phyloP scores from a whole-genome alignment of 2,113 vertebrate genomes.

The Xiphophorus maculatus region DNA sequence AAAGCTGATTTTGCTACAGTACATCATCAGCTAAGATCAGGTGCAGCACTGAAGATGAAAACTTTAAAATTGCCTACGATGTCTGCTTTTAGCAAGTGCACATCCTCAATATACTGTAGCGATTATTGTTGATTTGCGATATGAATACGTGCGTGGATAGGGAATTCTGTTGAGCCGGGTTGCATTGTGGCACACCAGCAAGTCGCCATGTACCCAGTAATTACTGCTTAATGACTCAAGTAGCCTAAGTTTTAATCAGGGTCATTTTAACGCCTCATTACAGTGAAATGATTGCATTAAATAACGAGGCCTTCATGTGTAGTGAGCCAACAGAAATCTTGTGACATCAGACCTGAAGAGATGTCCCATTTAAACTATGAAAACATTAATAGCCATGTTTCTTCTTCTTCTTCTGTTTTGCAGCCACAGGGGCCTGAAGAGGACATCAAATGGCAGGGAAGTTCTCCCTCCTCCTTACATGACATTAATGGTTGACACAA shows the following conservation, averaged over 20 bases:
- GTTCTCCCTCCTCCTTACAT: conserved; percentile 45
- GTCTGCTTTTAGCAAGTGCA: background rate
- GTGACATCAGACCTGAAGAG: background rate
- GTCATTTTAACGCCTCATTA: conserved; percentile 67
- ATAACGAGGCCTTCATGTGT: background rate
- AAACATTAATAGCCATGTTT: background rate
- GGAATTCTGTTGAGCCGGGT: background rate
- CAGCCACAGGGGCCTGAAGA: background rate
- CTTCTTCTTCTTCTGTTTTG: background rate
- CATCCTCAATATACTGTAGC: background rate
- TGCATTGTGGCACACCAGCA: conserved; percentile 13
- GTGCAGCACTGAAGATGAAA: conserved; percentile 7
- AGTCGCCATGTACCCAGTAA: conserved; percentile 15
- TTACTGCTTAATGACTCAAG: conserved; percentile 47
- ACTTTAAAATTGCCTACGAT: background rate
- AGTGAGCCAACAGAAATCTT: background rate
- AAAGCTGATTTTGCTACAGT: conserved; percentile 13
- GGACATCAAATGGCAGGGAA: conserved; percentile 35
- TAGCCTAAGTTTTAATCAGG: conserved; percentile 48
- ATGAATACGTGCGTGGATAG: background rate
- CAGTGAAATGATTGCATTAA: conserved; percentile 2
- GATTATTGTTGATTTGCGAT: background rate
- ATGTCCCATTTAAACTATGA: background rate
- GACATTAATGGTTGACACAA: conserved; percentile 49
- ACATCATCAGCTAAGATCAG: conserved; percentile 36